Percentiles rank a stretch among this genome's conserved stretches.
Conservation (phyloP, 2,888 invertebrate genomes). For the Brachycybe producta region DNA sequence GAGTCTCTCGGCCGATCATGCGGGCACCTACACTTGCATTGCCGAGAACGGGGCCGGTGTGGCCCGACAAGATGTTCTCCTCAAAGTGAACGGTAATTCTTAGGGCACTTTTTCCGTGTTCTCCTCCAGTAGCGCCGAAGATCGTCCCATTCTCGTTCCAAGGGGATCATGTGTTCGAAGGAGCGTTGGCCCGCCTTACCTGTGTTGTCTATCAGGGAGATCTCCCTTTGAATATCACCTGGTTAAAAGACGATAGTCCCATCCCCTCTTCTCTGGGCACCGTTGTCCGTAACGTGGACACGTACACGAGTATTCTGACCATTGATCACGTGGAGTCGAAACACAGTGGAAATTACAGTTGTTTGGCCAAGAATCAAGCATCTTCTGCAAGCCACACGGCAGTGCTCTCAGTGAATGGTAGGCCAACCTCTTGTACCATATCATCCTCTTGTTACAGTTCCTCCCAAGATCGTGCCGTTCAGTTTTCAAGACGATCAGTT, state of each 20-base stretch:
- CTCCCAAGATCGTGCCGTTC: conserved; percentile 15
- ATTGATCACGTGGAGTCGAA: conserved; percentile 9
- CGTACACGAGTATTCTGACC: conserved; percentile 16
- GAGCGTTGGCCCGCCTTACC: conserved; percentile 15
- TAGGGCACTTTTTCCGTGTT: too few species aligned
- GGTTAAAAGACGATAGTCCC: conserved; percentile 11
- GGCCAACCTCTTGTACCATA: conserved; percentile 13
- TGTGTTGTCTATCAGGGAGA: conserved; percentile 19
- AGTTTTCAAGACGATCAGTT: conserved; percentile 17
- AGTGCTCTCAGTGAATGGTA: conserved; percentile 13
- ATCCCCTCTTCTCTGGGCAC: conserved; percentile 4
- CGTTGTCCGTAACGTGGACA: conserved; percentile 20
- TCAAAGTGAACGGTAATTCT: conserved; percentile 64
- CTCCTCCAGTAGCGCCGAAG: conserved; percentile 19
- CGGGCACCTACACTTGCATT: conserved; percentile 2
- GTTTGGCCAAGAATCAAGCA: conserved; percentile 19
- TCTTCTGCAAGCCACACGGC: conserved; percentile 21
- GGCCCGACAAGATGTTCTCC: conserved; percentile 63
- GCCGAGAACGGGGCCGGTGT: conserved; percentile 26
- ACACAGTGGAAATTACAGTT: conserved; percentile 19
- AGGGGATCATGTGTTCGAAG: conserved; percentile 17
- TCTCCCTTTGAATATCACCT: conserved; percentile 15
- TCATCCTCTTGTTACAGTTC: conserved; percentile 11
- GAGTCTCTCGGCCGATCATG: neutral
- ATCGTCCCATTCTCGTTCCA: conserved; percentile 18